These are phyloP conservation scores for Himalopsyche tibetana DNA, from an alignment of 2,888 invertebrate species.

Conservation along the genomic window DNA sequence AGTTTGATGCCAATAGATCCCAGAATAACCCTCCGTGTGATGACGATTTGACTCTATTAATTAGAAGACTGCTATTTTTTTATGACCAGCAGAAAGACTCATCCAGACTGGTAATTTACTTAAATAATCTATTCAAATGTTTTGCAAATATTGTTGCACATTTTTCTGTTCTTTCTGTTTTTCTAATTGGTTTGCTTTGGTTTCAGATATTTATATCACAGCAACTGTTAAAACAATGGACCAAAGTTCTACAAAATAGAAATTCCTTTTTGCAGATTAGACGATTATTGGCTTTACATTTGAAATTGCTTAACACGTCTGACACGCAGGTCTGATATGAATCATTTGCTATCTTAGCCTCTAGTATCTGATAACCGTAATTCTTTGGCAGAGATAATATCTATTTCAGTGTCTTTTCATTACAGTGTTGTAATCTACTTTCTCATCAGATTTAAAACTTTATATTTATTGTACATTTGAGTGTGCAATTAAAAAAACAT, in stretches of 20 bases:
- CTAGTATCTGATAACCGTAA: not conserved
- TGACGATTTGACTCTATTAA: constrained; percentile 76
- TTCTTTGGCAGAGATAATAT: no score
- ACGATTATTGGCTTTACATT: constrained; percentile 72
- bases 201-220: constrained; percentile 77
- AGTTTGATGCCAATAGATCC: constrained; percentile 82
- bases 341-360: not conserved
- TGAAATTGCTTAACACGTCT: constrained; percentile 70
- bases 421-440: no score
- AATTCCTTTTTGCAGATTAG: constrained; percentile 72
- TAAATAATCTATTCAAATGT: not conserved
- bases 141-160: not conserved
- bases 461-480: no score
- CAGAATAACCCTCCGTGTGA: constrained; percentile 73
- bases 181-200: constrained; percentile 3
- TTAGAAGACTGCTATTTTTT: constrained; percentile 86
- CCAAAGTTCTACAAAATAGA: constrained; percentile 71
- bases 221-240: constrained; percentile 76
- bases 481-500: no score
- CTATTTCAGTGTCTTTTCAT: no score
- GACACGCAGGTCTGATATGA: constrained; percentile 71
- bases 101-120: constrained; percentile 77
- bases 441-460: no score
- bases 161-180: not conserved
- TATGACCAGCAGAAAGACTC: constrained; percentile 83